Evolutionary conservation across 2,113 vertebrate species (phyloP), one percentile per base, ranked within the genome.

Genomic region (Onychostoma macrolepis): DNA sequence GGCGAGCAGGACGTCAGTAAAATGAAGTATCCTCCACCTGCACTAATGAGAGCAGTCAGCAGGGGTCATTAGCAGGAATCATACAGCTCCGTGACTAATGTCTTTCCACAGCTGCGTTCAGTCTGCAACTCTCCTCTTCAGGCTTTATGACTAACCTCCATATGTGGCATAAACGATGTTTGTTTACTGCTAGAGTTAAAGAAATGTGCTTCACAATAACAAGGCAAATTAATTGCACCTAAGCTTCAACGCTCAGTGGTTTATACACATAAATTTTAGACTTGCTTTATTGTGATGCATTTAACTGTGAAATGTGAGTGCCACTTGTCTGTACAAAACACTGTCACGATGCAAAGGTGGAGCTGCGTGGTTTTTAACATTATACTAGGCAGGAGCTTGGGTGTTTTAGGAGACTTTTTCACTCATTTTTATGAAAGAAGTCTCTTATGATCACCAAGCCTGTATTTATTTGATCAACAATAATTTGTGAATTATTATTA

Each of bases 41-140:
- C 89, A 88, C 85, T 88, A 74, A 88, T 85, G 79, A 58, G 74
- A 61, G 38, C 86, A 87, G 86, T 87, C 87, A 87, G 87, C 86
- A 89, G 87, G 86, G 87, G 87, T 90, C 85, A 90, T 88, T 84
- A 87, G 87, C 80, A 45, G 26, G 75, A 89, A 86, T 86, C 83
- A 83, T 86, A 87, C 84, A 77, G 74, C 63, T 72, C 78, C 28
- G 79, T 85, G 83, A 85, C 85, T 65, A 85, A 83, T 87, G 77
- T 74, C 67, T 78, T 61, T 78, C 48, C 48, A 85, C 77, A 86
- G 77, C 71, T 84, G 24, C 11, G 78, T 76, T 82, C 88, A 80
- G 48, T 41, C 76, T 61, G 67, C 72, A 77, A 81, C 24, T 76
- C 53, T 71, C 28, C 80, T 83, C 67, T 85, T 81, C 41, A 83